Conservation (phyloP, 92 coral and sea anemone genomes). For the Phymanthus crucifer region DNA sequence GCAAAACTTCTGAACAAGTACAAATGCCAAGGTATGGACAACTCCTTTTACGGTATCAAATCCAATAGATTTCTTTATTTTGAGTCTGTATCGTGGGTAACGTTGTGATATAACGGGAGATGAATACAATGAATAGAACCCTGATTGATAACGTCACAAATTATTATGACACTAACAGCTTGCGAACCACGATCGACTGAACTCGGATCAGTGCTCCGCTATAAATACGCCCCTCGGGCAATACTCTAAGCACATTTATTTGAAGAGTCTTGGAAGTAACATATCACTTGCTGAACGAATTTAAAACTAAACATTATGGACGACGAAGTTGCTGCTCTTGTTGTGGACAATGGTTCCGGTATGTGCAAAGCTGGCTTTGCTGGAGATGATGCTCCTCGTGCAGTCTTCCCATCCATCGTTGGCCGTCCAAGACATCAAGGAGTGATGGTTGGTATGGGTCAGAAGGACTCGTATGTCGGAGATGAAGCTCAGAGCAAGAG, state of each 20-base stretch:
- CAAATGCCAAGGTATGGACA: neutral
- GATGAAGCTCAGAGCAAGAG: constrained; percentile 99
- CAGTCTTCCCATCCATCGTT: constrained; percentile 98
- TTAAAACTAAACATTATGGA: constrained; percentile 49
- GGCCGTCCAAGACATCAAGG: constrained; percentile 99
- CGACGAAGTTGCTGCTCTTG: constrained; percentile 99
- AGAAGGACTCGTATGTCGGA: constrained; percentile 99
- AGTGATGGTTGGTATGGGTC: constrained; percentile 99
- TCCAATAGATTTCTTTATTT: neutral
- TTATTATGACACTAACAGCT: neutral
- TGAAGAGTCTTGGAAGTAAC: neutral
- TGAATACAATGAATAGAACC: neutral
- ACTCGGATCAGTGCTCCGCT: neutral
- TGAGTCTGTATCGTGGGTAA: neutral
- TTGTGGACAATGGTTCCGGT: constrained; percentile 99
- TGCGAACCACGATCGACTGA: constrained; percentile 22
- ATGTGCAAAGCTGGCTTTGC: constrained; percentile 99
- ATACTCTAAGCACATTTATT: constrained; percentile 14
- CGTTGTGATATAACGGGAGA: constrained; percentile 6
- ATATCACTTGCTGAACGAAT: neutral
- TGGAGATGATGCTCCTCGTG: constrained; percentile 99
- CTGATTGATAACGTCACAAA: constrained; percentile 23
- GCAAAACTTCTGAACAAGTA: neutral
- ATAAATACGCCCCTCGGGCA: constrained; percentile 28
- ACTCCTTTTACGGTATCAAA: constrained; percentile 2